Evolutionary conservation across 2,113 vertebrate genomes (phyloP).

Genomic region (Sprattus sprattus): DNA sequence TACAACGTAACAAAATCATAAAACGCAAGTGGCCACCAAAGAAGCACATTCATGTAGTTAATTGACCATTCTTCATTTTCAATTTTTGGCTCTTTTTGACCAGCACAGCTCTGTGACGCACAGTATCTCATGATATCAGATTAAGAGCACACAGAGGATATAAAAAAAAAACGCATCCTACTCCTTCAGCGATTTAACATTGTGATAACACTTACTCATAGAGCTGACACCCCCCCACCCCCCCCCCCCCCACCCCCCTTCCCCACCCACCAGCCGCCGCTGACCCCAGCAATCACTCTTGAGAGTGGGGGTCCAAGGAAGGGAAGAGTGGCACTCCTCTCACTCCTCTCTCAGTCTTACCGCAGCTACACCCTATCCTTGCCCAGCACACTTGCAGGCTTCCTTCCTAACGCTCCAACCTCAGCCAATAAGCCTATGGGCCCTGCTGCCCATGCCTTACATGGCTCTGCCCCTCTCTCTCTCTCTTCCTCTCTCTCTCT

Average conservation of each 20-base stretch:
- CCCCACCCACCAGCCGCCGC: no score
- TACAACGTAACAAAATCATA: background rate
- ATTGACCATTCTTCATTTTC: background rate
- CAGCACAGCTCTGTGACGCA: background rate
- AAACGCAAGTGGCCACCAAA: background rate
- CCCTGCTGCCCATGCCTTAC: constrained; percentile 41
- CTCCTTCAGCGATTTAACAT: background rate
- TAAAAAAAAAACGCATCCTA: background rate
- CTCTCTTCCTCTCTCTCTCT: background rate
- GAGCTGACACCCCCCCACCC: background rate
- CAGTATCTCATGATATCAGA: background rate
- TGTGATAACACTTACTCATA: background rate
- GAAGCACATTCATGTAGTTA: background rate
- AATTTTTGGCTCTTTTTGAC: background rate
- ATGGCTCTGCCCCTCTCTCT: constrained; percentile 36
- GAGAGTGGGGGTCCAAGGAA: background rate
- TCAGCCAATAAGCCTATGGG: constrained; percentile 51
- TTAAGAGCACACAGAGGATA: no score
- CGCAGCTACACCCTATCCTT: background rate
- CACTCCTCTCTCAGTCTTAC: background rate
- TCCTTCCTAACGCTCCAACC: constrained; percentile 38
- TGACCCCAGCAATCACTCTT: background rate
- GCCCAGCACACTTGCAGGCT: constrained; percentile 15
- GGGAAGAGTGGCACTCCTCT: background rate
- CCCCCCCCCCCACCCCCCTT: background rate